Conservation (phyloP, 2,113 vertebrate genomes). For the Bubo scandiacus region DNA sequence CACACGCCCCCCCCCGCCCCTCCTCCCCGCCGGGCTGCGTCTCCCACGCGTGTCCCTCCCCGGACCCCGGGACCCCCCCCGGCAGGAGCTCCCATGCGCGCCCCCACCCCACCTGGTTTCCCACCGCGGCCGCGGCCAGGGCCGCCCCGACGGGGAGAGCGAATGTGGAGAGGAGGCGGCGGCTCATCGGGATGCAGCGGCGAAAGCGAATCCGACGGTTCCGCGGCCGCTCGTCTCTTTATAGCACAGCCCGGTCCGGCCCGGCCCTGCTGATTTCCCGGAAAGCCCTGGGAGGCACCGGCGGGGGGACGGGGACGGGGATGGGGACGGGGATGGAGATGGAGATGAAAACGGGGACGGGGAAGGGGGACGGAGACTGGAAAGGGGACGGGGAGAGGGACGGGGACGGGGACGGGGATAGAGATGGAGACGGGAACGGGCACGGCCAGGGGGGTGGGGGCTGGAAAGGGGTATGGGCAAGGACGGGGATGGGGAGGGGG, state of each 20-base stretch:
- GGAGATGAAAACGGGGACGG: background rate
- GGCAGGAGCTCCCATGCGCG: background rate
- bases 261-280: too few relatives aligned
- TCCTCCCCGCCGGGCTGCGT: too few relatives aligned
- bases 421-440: background rate
- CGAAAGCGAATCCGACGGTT: background rate
- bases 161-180: background rate
- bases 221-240: background rate
- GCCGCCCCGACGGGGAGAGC: background rate
- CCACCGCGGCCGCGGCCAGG: background rate
- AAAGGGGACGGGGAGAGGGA: too few relatives aligned
- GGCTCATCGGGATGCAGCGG: background rate
- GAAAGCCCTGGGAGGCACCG: background rate
- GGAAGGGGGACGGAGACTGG: background rate
- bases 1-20: too few relatives aligned
- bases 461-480: background rate
- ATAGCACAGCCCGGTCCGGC: background rate
- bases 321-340: background rate
- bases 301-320: too few relatives aligned
- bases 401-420: background rate
- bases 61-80: background rate
- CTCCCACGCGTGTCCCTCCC: background rate
- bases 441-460: background rate
- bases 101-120: background rate
- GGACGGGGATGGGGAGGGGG: too few relatives aligned